Evolutionary conservation across 2,797 vertebrate species (phyloP).

Genomic region (Silurus lanzhouensis): DNA sequence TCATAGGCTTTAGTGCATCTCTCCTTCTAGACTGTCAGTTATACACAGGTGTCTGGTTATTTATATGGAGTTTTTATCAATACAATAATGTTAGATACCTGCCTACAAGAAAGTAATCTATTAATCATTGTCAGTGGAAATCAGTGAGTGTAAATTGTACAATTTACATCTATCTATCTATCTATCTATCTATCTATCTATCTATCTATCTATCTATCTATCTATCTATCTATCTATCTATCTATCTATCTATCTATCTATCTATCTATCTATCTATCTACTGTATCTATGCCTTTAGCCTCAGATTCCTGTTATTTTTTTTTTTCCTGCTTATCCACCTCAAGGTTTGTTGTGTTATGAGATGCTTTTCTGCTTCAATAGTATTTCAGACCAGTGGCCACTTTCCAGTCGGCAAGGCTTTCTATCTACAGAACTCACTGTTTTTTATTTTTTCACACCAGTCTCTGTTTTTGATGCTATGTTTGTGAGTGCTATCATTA

Average conservation of each 20-base stretch:
- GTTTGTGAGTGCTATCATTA: too few relatives aligned
- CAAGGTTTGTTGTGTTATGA: background rate
- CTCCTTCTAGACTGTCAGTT: slow-evolving; percentile 1
- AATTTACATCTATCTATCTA: background rate
- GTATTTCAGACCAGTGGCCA: too few relatives aligned
- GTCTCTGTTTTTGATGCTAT: too few relatives aligned
- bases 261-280: too few relatives aligned
- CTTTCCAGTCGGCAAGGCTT: too few relatives aligned
- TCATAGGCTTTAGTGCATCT: slow-evolving; percentile 2
- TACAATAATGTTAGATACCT: background rate
- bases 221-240: too few relatives aligned
- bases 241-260: too few relatives aligned
- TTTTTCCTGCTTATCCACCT: background rate
- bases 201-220: background rate
- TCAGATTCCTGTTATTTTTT: background rate
- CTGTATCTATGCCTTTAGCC: too few relatives aligned
- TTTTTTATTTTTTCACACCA: too few relatives aligned
- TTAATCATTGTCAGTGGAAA: background rate
- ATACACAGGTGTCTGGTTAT: background rate
- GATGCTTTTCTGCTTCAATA: background rate
- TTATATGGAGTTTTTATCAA: background rate
- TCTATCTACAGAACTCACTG: too few relatives aligned
- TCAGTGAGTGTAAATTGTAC: too few relatives aligned
- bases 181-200: background rate
- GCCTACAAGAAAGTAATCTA: background rate